Evolutionary conservation across 1,140 invertebrate species (phyloP).

Genomic region (Gonioctena quinquepunctata): DNA sequence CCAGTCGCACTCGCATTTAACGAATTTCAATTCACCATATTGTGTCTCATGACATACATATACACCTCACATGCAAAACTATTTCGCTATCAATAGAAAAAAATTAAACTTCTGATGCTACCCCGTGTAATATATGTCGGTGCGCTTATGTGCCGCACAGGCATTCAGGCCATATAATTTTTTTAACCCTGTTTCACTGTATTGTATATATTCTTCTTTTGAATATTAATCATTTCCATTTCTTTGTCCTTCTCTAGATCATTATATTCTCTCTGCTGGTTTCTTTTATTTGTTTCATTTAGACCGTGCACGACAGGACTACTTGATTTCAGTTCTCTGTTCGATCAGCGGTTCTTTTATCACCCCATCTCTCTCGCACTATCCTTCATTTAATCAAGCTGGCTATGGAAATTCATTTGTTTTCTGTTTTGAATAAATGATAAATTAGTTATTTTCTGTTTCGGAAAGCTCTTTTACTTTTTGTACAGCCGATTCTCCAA

Average conservation of each 20-base stretch:
- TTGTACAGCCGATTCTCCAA: slow-evolving; percentile 12
- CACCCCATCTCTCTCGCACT: slow-evolving; percentile 18
- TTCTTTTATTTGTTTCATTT: slow-evolving; percentile 28
- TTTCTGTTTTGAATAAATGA: slow-evolving; percentile 43
- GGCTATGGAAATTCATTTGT: slow-evolving; percentile 47
- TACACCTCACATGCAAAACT: no score
- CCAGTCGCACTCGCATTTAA: no score
- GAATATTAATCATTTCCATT: slow-evolving; percentile 34
- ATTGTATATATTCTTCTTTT: slow-evolving; percentile 33
- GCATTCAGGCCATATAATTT: slow-evolving; percentile 14
- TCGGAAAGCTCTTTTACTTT: slow-evolving; percentile 19
- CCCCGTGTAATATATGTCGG: not conserved
- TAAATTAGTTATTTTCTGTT: slow-evolving; percentile 42
- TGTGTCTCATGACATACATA: no score
- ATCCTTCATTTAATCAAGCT: slow-evolving; percentile 40
- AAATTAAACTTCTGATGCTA: no score
- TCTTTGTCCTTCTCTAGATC: slow-evolving; percentile 14
- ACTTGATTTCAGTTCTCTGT: slow-evolving; percentile 9
- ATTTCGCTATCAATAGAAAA: no score
- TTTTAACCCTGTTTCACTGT: slow-evolving; percentile 29
- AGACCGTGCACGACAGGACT: not conserved
- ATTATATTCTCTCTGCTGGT: slow-evolving; percentile 22
- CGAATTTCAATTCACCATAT: no score
- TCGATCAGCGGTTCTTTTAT: not conserved
- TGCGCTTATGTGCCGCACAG: not conserved